Conservation (phyloP, 2,888 invertebrate genomes). For the Selenia dentaria region DNA sequence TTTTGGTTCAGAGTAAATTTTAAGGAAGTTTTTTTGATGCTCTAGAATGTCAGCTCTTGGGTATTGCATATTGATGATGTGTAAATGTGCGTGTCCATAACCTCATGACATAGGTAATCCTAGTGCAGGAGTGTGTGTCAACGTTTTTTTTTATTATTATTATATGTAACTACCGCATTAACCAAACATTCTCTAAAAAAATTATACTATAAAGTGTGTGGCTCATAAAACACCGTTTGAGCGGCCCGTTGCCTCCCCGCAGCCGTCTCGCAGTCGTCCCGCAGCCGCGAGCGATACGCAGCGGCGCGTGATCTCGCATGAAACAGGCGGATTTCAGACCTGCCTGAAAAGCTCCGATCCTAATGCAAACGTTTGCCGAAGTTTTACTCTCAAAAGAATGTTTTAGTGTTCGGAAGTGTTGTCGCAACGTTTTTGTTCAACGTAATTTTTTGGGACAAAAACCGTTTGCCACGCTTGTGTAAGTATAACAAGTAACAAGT, state of each 20-base stretch:
- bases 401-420: slow-evolving; percentile 46
- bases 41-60: too few relatives aligned
- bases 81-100: too few relatives aligned
- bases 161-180: slow-evolving; percentile 32
- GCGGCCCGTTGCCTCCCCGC: slow-evolving; percentile 17
- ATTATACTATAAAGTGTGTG: slow-evolving; percentile 54
- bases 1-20: too few relatives aligned
- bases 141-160: too few relatives aligned
- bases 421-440: slow-evolving; percentile 45
- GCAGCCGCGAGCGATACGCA: slow-evolving; percentile 57
- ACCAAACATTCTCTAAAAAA: slow-evolving; percentile 53
- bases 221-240: slow-evolving; percentile 56
- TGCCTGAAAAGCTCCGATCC: slow-evolving; percentile 62
- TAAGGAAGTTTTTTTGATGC: too few relatives aligned
- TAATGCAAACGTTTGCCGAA: slow-evolving; percentile 68
- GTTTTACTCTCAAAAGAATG: slow-evolving; percentile 68
- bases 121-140: too few relatives aligned
- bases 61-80: too few relatives aligned
- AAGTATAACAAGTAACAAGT: too few relatives aligned
- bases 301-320: slow-evolving; percentile 72
- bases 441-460: background rate
- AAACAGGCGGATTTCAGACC: slow-evolving; percentile 62
- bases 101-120: too few relatives aligned
- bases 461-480: too few relatives aligned
- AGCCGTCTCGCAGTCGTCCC: slow-evolving; percentile 18